Evolutionary conservation across 2,113 vertebrate genomes (phyloP), one percentile per base, ranked within the genome.

Genomic region (Crypturellus undulatus): DNA sequence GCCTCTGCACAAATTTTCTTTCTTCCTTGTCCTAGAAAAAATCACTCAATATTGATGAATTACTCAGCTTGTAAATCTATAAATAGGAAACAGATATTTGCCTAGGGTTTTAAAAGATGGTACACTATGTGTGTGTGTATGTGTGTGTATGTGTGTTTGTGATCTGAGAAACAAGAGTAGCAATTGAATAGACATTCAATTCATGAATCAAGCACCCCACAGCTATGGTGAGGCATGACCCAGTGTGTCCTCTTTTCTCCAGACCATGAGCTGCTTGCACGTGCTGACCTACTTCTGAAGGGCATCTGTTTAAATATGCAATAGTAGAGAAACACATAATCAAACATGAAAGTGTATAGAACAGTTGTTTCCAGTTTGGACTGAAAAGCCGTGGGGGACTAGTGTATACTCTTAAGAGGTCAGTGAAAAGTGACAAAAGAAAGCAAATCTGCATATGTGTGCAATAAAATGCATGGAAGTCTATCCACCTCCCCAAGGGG

Each of bases 101-200:
- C 28, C 76, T 19, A 14, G 32, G 7, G 26, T 79, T 71, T 24
- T 65, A 73, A 79, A 84, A 49, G 3, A 42, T 34, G 10, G 4
- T 26, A 8, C 0, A 0, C 3, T 54, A 6, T 12, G 11, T 59
- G 5, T 30, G 3, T 7, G 24, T 42, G 28, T 69, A 30, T 65
- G 34, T n/a, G n/a, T n/a, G n/a, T n/a, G n/a, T n/a, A n/a, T n/a
- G n/a, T 49, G 70, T 43, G 28, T 72, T 21, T 24, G 42, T 68
- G 60, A 92, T 28, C 40, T 32, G 15, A 79, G 45, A 47, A 92
- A 67, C 3, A n/a, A 18, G 63, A 60, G 38, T 13, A 56, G 28
- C 17, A 65, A 9, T 6, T 86, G 40, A 70, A 86, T 5, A 73
- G n/a, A 73, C 2, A 8, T 9, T 26, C 19, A 14, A 5, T 73